A percentile compares a stretch with the other conserved stretches of the same genome.
phyloP scores from a whole-genome alignment of 2,113 vertebrate species.

The Hiodon tergisus region DNA sequence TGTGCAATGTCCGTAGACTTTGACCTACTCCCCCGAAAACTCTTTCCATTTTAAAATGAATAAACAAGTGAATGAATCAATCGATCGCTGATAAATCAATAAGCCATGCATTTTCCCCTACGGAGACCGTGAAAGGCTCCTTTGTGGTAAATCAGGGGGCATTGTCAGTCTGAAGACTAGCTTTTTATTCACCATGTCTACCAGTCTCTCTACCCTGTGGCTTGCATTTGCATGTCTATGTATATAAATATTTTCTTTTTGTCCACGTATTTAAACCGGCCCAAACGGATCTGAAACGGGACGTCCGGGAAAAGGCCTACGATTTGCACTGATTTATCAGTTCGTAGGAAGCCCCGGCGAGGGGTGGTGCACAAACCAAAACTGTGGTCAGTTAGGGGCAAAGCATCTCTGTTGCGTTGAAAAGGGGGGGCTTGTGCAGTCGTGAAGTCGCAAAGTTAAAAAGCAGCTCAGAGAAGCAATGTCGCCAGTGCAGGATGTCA shows the following conservation, averaged over 20 bases:
- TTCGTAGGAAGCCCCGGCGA: slow-evolving; percentile 75
- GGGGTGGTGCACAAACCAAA: slow-evolving; percentile 76
- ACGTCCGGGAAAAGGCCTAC: slow-evolving; percentile 78
- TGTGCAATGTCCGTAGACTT: slow-evolving; percentile 85
- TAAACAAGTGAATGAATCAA: slow-evolving; percentile 13
- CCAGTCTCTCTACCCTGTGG: slow-evolving; percentile 53
- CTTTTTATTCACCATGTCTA: slow-evolving; percentile 71
- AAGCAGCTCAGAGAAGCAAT: no score
- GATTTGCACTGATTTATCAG: slow-evolving; percentile 78
- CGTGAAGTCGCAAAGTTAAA: no score
- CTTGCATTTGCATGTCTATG: slow-evolving; percentile 66
- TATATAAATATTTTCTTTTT: slow-evolving; percentile 45
- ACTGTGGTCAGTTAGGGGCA: slow-evolving; percentile 60
- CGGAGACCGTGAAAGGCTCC: slow-evolving; percentile 69
- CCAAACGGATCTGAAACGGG: slow-evolving; percentile 81
- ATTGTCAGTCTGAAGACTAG: slow-evolving; percentile 76
- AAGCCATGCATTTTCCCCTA: slow-evolving; percentile 72
- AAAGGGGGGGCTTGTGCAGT: no score
- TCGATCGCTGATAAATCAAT: slow-evolving; percentile 69
- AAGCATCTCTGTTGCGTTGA: slow-evolving; percentile 53
- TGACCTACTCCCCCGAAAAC: slow-evolving; percentile 73
- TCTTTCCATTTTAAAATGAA: slow-evolving; percentile 65
- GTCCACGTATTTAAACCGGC: slow-evolving; percentile 77
- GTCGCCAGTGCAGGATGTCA: no score
- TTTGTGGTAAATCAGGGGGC: slow-evolving; percentile 75